These are phyloP conservation scores for Mizuhopecten yessoensis DNA, from an alignment of 1,140 invertebrate species.

Conservation along the genomic window DNA sequence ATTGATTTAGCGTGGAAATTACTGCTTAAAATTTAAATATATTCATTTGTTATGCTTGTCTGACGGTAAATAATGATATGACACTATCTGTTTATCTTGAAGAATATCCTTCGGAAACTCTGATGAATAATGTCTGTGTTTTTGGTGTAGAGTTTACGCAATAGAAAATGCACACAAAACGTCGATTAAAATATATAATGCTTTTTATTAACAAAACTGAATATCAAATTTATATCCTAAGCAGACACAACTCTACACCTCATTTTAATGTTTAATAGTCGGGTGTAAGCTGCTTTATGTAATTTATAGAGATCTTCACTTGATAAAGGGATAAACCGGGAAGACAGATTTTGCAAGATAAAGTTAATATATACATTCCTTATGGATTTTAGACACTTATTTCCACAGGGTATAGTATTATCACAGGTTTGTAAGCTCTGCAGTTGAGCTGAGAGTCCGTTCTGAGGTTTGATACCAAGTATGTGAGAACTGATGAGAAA, in stretches of 20 bases:
- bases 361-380: not conserved
- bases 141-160: not conserved
- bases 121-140: not conserved
- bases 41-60: not conserved
- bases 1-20: not conserved
- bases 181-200: not conserved
- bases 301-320: not conserved
- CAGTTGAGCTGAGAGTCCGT: not conserved
- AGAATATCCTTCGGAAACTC: not conserved
- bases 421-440: not conserved
- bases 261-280: not conserved
- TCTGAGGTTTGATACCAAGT: not conserved
- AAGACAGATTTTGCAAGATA: not conserved
- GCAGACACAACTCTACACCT: not conserved
- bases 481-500: not conserved
- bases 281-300: not conserved
- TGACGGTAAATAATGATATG: not conserved
- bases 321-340: not conserved
- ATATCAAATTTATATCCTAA: not conserved
- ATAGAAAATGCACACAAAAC: not conserved
- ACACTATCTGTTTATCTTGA: not conserved
- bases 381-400: not conserved
- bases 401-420: not conserved
- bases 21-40: not conserved
- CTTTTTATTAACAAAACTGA: not conserved